These are phyloP conservation scores for Atractosteus spatula DNA, from an alignment of 2,113 vertebrate species.

Conservation along the genomic window DNA sequence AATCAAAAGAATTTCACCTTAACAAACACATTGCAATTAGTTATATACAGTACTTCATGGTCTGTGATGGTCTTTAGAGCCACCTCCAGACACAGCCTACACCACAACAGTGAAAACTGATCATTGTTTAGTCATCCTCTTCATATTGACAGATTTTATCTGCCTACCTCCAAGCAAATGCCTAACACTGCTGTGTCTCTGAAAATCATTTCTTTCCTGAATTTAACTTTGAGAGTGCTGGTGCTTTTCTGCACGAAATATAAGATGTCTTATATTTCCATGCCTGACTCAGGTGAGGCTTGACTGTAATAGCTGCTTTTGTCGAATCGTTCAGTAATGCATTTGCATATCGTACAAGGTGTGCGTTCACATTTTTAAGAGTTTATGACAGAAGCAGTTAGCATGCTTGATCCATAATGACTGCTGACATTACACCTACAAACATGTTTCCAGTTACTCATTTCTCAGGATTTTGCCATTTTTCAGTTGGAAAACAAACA, in stretches of 20 bases:
- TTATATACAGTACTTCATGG: neutral
- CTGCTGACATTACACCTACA: slow-evolving; percentile 45
- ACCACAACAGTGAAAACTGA: neutral
- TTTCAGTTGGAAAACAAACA: slow-evolving; percentile 24
- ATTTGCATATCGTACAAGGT: slow-evolving; percentile 13
- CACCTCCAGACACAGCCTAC: neutral
- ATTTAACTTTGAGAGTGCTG: slow-evolving; percentile 1
- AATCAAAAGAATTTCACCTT: no score
- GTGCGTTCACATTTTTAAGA: slow-evolving; percentile 37
- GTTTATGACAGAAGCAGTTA: slow-evolving; percentile 53
- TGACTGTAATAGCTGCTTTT: slow-evolving; percentile 12
- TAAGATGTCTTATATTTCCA: neutral
- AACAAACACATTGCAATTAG: no score
- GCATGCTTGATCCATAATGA: slow-evolving; percentile 51
- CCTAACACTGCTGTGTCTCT: no score
- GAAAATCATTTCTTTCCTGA: neutral
- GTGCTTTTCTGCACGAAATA: slow-evolving; percentile 1
- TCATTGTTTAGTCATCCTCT: neutral
- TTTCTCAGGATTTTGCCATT: slow-evolving; percentile 50
- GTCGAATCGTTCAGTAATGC: slow-evolving; percentile 5
- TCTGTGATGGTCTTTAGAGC: neutral
- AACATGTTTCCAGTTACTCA: slow-evolving; percentile 58
- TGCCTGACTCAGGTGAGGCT: slow-evolving; percentile 4
- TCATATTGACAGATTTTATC: neutral
- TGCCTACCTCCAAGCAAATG: neutral